Base-by-base conservation (phyloP, 2,797 vertebrate species). In the Ambastaia sidthimunki region DNA sequence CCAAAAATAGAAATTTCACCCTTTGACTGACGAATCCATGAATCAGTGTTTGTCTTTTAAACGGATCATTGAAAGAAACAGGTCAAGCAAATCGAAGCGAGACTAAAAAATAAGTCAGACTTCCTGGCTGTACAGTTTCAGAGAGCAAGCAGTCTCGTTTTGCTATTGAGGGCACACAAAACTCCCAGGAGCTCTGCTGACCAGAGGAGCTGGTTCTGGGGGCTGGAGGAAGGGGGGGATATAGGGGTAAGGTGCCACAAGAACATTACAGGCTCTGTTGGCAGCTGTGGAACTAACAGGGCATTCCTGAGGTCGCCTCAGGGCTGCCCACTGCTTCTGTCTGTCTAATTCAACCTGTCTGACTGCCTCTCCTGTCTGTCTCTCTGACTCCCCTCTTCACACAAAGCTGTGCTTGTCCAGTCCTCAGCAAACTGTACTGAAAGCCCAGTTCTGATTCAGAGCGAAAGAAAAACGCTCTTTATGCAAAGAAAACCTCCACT, bases 401-500 rank as follows among this genome's bases (percentile, higher is more conserved):
- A 90, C 88, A 94, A 92, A 92, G 92, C 90, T 79, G 84, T 78
- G 78, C 89, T 94, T 93, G 91, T 93, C 86, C 78, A 41, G 18
- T 10, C 41, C 59, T 77, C 65, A 62, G 78, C 80, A 60, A 57
- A 0, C 78, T 89, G 88, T 81, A 91, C 92, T 93, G 90, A 92
- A 87, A 86, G 83, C 82, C 80, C 87, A 59, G 37, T 21, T 62
- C 7, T 62, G 74, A 54, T 81, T 44, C 67, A 55, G 19, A 21
- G 66, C 41, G 16, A 47, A 70, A 57, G 37, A 74, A 80, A 82
- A 78, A 74, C 83, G 77, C 74, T 65, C 81, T 87, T 85, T 76
- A 85, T 84, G 80, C 67, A 73, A 76, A 82, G 83, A 83, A 89
- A 71, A 89, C 83, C 85, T 74, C 72, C 67, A 83, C 83, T 90